Evolutionary conservation across 1,140 invertebrate genomes (phyloP).

Genomic region (Mercenaria mercenaria): DNA sequence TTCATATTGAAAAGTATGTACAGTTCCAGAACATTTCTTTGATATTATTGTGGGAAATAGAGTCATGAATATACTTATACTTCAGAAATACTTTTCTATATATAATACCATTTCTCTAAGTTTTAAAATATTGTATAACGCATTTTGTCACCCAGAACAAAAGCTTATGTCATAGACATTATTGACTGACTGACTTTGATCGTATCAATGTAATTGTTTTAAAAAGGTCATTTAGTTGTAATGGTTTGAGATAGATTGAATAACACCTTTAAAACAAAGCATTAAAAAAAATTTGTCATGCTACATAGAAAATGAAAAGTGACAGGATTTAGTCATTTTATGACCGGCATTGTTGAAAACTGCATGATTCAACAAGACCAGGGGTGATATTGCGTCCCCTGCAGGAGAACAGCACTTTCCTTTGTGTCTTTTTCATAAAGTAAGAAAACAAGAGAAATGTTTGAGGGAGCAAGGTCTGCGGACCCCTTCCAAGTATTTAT

Average conservation of each 20-base stretch:
- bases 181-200: neutral
- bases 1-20: too few species aligned
- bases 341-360: neutral
- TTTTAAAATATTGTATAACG: slow-evolving; percentile 9
- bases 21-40: too few species aligned
- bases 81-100: too few species aligned
- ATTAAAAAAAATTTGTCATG: neutral
- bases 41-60: too few species aligned
- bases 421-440: too few species aligned
- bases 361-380: neutral
- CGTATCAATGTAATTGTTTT: neutral
- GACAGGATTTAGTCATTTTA: neutral
- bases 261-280: slow-evolving; percentile 17
- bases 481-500: too few species aligned
- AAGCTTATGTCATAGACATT: slow-evolving; percentile 6
- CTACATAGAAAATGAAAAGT: neutral
- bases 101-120: too few species aligned
- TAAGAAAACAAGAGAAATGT: too few species aligned
- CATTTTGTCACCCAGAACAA: neutral
- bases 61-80: too few species aligned
- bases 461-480: too few species aligned
- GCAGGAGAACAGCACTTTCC: too few species aligned
- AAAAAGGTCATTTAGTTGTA: neutral
- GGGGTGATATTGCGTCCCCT: neutral
- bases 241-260: neutral